Evolutionary conservation across 2,888 invertebrate species (phyloP), one percentile per base, ranked within the genome.

Genomic region (Loripinus fragilis): DNA sequence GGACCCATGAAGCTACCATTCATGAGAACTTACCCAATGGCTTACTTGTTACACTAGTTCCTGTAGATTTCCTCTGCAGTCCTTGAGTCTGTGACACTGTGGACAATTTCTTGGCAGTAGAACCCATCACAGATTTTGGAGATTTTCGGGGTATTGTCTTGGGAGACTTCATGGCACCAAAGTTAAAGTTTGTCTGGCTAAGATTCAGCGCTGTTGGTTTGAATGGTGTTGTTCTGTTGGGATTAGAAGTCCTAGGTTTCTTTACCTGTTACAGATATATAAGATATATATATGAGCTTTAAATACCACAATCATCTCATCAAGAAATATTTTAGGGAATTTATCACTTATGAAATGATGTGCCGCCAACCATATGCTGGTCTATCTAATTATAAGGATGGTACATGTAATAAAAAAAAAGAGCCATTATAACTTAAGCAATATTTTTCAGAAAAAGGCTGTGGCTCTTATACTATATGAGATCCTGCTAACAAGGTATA

Each of bases 111-210:
- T 78, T 78, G 28, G 64, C 68, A 12, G 50, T 7, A 0, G 74
- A 38, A 15, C 38, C 30, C 15, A 77, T 20, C 10, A 78, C 67
- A 0, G 81, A 78, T 55, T 83, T 81, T 10, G 78, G 75, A 10
- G 83, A 78, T 45, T 82, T 84, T 55, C 82, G 72, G 0, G 85
- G 80, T 12, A 81, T 28, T 0, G 81, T 80, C 55, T 82, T 81
- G 30, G 87, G 87, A 2, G 85, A 79, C 41, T 78, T 77, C 65
- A 85, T 60, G 75, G 85, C 66, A 75, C 75, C 77, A 78, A 91
- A 91, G 73, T 90, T 88, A 45, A 90, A 77, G 71, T 86, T 87
- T 76, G 90, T 82, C 66, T 88, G 83, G n/a, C 81, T 85, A n/a
- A 88, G 87, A 45, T 85, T 87, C 23, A 86, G 65, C 15, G 89